phyloP scores from a whole-genome alignment of 2,888 invertebrate genomes.

The Dinocampus coccinellae region DNA sequence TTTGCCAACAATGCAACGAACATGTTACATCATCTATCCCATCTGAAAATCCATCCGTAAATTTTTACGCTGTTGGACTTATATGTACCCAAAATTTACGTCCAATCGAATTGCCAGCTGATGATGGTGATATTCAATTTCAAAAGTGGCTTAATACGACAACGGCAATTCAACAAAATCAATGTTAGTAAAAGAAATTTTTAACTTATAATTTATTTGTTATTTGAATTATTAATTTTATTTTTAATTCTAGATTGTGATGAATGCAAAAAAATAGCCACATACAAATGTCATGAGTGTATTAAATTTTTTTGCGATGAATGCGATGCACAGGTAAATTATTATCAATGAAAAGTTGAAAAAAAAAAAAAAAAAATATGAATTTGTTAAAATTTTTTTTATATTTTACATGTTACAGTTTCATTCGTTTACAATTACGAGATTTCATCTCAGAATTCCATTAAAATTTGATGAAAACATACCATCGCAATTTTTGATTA shows the following conservation, averaged over 20 bases:
- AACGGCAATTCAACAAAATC: no score
- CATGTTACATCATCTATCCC: neutral
- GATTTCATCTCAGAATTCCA: neutral
- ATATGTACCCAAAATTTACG: conserved; percentile 39
- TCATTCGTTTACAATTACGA: conserved; percentile 1
- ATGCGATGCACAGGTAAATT: no score
- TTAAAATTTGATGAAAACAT: neutral
- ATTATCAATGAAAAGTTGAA: no score
- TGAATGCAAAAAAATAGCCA: no score
- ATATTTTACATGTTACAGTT: conserved; percentile 7
- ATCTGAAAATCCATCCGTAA: conserved; percentile 51
- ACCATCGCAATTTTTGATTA: neutral
- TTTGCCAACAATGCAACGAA: conserved; percentile 63
- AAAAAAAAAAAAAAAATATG: neutral
- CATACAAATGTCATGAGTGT: no score
- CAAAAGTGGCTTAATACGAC: no score
- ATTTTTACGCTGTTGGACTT: conserved; percentile 64
- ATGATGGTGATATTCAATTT: conserved; percentile 39
- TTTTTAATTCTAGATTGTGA: no score
- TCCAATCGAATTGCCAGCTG: neutral
- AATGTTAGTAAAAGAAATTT: no score
- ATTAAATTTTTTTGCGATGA: no score
- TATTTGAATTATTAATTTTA: no score
- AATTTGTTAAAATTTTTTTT: conserved; percentile 13
- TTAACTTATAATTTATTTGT: no score